Evolutionary conservation across 92 coral and sea anemone genomes (phyloP).

Genomic region (Zoanthus gigantus): DNA sequence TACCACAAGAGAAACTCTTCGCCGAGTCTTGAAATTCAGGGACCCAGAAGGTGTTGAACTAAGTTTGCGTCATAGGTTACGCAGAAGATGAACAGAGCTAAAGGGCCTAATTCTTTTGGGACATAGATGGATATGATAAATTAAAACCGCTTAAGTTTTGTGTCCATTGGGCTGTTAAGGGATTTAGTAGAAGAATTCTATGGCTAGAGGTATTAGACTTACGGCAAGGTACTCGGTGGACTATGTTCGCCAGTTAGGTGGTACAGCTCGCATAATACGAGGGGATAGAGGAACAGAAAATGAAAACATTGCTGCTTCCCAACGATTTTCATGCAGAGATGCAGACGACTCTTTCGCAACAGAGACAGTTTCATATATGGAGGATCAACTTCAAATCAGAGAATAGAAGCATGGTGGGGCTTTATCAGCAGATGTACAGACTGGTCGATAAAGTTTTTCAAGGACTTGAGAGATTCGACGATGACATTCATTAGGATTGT

Average conservation of each 20-base stretch:
- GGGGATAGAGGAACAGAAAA: slow-evolving; percentile 64
- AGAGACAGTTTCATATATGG: slow-evolving; percentile 50
- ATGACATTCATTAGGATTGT: slow-evolving; percentile 59
- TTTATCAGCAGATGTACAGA: slow-evolving; percentile 39
- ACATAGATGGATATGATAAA: slow-evolving; percentile 49
- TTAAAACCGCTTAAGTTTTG: slow-evolving; percentile 48
- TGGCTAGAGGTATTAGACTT: slow-evolving; percentile 19
- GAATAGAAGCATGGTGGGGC: slow-evolving; percentile 69
- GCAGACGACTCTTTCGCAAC: slow-evolving; percentile 27
- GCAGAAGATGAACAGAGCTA: slow-evolving; percentile 27
- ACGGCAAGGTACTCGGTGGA: slow-evolving; percentile 49
- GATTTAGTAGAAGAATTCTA: not conserved
- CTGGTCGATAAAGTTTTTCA: slow-evolving; percentile 70
- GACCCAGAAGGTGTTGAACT: slow-evolving; percentile 38
- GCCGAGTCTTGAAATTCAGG: slow-evolving; percentile 20
- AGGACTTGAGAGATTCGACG: slow-evolving; percentile 64
- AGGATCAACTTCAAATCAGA: slow-evolving; percentile 50
- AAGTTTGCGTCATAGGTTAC: slow-evolving; percentile 26
- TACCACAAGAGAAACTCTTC: slow-evolving; percentile 40
- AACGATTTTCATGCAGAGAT: slow-evolving; percentile 52
- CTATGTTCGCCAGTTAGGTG: slow-evolving; percentile 33
- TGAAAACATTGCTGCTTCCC: slow-evolving; percentile 49
- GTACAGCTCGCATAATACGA: slow-evolving; percentile 44
- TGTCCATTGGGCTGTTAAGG: not conserved
- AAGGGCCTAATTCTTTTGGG: slow-evolving; percentile 3